phyloP scores from a whole-genome alignment of 2,797 vertebrate species.

The Typhlichthys eigenmanni region DNA sequence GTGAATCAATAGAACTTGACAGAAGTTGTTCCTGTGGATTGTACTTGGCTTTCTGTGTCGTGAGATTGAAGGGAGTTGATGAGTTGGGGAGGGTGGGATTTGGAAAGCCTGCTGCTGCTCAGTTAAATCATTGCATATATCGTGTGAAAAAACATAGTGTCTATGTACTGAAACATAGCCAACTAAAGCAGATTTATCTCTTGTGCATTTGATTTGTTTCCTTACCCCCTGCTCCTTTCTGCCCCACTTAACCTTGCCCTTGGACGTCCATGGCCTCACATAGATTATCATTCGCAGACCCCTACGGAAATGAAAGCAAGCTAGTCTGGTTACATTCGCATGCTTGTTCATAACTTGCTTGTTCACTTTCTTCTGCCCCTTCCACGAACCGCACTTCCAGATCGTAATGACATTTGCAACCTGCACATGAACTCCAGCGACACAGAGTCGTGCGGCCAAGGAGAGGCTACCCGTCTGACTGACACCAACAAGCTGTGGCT shows the following conservation, averaged over 20 bases:
- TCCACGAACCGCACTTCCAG: conserved; percentile 13
- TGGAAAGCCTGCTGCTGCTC: conserved; percentile 15
- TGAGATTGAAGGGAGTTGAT: background rate
- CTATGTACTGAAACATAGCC: conserved; percentile 63
- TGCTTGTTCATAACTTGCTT: conserved; percentile 19
- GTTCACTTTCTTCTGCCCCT: background rate
- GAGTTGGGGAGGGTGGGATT: background rate
- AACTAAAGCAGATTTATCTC: conserved; percentile 44
- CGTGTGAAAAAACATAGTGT: conserved; percentile 34
- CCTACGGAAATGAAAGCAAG: conserved; percentile 55
- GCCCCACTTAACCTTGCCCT: conserved; percentile 12
- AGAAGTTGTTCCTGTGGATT: conserved; percentile 22
- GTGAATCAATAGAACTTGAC: conserved; percentile 17
- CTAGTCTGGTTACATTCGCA: conserved; percentile 11
- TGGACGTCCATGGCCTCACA: conserved; percentile 15
- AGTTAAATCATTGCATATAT: conserved; percentile 38
- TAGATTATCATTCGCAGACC: conserved; percentile 31
- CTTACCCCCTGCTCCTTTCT: conserved; percentile 3
- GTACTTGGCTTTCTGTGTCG: conserved; percentile 11
- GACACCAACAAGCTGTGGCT: conserved; percentile 84
- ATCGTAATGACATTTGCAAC: conserved; percentile 79
- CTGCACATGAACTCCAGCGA: conserved; percentile 59
- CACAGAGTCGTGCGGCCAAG: conserved; percentile 60
- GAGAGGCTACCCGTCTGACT: conserved; percentile 53
- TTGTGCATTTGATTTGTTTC: conserved; percentile 34